Evolutionary conservation across 1,140 invertebrate genomes (phyloP).

Genomic region (Melipona quadrifasciata): DNA sequence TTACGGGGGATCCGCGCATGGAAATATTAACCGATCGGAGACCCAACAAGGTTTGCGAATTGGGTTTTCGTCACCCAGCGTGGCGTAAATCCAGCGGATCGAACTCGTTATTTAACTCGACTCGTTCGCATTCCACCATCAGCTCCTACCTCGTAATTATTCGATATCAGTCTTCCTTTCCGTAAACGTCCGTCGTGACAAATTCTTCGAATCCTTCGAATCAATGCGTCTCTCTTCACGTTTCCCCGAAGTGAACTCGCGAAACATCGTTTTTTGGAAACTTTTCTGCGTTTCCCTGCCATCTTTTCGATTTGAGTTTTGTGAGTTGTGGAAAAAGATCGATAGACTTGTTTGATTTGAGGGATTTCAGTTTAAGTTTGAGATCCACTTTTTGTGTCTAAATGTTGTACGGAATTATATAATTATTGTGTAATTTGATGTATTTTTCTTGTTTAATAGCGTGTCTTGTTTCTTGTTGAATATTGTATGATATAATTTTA

Average conservation of each 20-base stretch:
- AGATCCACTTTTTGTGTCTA: too few species aligned
- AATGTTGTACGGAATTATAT: too few species aligned
- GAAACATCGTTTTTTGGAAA: neutral
- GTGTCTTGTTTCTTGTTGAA: too few species aligned
- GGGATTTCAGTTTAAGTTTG: too few species aligned
- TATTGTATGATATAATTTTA: too few species aligned
- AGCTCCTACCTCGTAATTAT: neutral
- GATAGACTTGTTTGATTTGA: too few species aligned
- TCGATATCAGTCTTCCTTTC: neutral
- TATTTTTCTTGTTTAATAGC: too few species aligned
- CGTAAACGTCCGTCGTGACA: neutral
- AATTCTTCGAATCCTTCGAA: conserved; percentile 2
- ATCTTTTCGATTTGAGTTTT: too few species aligned
- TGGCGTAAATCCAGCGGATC: neutral
- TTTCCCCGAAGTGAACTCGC: neutral
- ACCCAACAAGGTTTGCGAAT: neutral
- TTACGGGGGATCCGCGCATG: neutral
- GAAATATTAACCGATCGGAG: conserved; percentile 17
- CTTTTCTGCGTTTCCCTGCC: neutral
- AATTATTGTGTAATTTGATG: too few species aligned
- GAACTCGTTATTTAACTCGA: neutral
- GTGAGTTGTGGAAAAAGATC: too few species aligned
- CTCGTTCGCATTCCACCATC: neutral
- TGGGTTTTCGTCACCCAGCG: neutral
- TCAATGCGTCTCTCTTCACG: neutral